Percentiles rank a stretch among this genome's conserved stretches.
phyloP scores from a whole-genome alignment of 2,888 invertebrate species.

The Colostygia pectinataria region DNA sequence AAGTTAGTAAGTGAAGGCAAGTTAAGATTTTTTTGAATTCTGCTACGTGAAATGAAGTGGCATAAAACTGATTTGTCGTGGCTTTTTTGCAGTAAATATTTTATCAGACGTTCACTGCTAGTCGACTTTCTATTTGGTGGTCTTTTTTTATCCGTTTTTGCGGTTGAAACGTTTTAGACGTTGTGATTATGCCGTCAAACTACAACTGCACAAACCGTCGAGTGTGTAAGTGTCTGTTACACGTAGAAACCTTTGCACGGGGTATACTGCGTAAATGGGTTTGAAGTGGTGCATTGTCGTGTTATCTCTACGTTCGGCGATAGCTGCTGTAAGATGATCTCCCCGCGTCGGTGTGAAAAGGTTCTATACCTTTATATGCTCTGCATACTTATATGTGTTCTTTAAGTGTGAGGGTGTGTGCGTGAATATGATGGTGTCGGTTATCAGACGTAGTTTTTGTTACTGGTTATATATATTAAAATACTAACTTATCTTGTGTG shows the following conservation, averaged over 20 bases:
- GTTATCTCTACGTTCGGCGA: slow-evolving; percentile 65
- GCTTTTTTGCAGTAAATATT: no score
- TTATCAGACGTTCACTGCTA: no score
- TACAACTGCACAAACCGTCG: background rate
- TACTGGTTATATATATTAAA: slow-evolving; percentile 16
- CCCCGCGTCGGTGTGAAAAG: slow-evolving; percentile 33
- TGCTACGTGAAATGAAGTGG: no score
- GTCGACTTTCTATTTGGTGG: no score
- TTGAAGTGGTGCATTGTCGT: slow-evolving; percentile 66
- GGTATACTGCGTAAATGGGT: slow-evolving; percentile 64
- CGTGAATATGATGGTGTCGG: slow-evolving; percentile 13
- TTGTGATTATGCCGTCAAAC: no score
- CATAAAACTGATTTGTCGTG: no score
- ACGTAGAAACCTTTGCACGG: slow-evolving; percentile 42
- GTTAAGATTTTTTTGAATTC: no score
- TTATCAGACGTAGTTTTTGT: slow-evolving; percentile 21
- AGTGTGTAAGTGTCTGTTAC: background rate
- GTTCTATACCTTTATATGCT: slow-evolving; percentile 6
- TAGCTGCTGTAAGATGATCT: slow-evolving; percentile 61
- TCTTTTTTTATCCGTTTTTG: no score
- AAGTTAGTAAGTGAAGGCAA: no score
- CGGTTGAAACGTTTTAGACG: no score
- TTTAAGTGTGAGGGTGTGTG: background rate
- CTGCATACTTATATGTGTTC: background rate
- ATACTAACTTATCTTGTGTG: slow-evolving; percentile 17